Conservation (phyloP, 2,113 vertebrate species). For the Pitta sordida region DNA sequence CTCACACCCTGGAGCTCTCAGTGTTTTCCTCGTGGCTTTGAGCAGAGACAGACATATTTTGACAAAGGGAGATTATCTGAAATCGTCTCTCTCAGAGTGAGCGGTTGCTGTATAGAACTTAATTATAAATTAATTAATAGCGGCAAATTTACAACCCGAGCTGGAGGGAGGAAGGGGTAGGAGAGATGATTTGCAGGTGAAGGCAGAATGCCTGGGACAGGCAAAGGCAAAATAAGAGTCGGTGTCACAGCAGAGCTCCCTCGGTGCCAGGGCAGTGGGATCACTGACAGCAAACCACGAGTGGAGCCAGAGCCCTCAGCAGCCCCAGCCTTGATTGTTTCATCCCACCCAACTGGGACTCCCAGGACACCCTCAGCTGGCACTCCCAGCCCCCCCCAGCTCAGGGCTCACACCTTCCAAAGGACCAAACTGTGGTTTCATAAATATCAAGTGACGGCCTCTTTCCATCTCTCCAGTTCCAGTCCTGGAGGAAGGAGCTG, state of each 20-base stretch:
- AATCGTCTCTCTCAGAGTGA: background rate
- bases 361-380: background rate
- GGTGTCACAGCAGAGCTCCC: background rate
- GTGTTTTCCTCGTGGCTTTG: background rate
- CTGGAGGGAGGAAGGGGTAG: background rate
- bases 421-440: background rate
- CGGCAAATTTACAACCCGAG: background rate
- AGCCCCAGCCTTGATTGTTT: background rate
- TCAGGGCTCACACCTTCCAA: background rate
- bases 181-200: background rate
- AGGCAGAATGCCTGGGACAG: background rate
- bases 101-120: background rate
- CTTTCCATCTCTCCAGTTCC: background rate
- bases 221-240: background rate
- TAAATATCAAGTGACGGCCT: rapidly evolving
- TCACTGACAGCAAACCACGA: rapidly evolving
- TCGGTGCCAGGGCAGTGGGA: rapidly evolving
- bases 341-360: background rate
- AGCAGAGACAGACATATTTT: slow-evolving; percentile 35
- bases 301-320: rapidly evolving
- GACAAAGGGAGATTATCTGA: slow-evolving; percentile 13
- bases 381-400: background rate
- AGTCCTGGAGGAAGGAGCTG: background rate
- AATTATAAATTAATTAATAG: slow-evolving; percentile 56
- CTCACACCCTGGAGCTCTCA: background rate